Base-by-base conservation (phyloP, 2,797 vertebrate genomes). In the Brachyalestes nurse region DNA sequence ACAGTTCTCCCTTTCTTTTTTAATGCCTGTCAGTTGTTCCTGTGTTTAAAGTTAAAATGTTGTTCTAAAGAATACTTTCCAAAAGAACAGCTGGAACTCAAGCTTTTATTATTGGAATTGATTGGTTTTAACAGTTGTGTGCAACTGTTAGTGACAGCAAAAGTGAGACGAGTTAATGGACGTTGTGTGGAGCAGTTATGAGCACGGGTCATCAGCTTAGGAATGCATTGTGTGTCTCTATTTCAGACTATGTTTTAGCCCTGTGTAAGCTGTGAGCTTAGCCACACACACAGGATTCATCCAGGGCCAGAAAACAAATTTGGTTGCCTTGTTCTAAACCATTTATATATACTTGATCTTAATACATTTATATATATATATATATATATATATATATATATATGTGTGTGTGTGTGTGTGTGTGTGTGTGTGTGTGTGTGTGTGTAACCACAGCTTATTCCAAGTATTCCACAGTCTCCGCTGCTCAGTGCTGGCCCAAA, bases 241-340 rank as follows among this genome's bases (percentile, higher is more conserved):
- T 82, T 77, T 82, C 66, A 82, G 74, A 62, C 73, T 34, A 23
- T 76, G 28, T 69, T 60, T 60, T 61, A 70, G 25, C 55, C 42
- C 47, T 51, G n/a, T 71, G 34, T 55, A 77, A 72, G 45, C 74
- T 64, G 45, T n/a, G 28, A 71, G 74, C 74, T 82, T 82, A 82
- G 70, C 66, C 17, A 6, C 28, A 14, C 47, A 60, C 47, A 60
- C 58, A 80, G 49, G 21, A 40, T 70, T 69, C 47, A 75, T 75
- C 28, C 62, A 28, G 42, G 66, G 66, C 47, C 66, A 72, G 58
- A 19, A 51, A 17, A 51, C 40, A 75, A 17, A 19, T 23, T 55
- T 49, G 58, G n/a, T 28, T 40, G 13, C 23, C 42, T 62, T 62
- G 73, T 53, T 61, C 57, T 13, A 62, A 42, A 75, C 23, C 51